Evolutionary conservation across 53 echinoderm and acorn worm species (phyloP).

Genomic region (Actinopyga echinites): DNA sequence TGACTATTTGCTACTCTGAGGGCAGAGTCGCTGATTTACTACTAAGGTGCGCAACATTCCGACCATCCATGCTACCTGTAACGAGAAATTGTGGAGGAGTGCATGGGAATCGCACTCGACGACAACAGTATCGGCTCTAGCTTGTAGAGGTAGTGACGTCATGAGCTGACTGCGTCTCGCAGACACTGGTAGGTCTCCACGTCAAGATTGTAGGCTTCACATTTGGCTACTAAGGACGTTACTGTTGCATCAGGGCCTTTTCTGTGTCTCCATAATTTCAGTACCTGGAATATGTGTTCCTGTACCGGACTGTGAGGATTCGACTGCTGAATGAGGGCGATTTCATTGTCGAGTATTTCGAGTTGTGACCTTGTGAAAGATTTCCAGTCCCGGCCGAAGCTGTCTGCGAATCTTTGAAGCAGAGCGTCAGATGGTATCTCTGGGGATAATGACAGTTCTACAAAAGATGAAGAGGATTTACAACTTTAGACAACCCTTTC

Average conservation of each 20-base stretch:
- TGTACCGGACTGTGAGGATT: not conserved
- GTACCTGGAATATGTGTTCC: slow-evolving; percentile 18
- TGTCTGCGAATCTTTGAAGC: not conserved
- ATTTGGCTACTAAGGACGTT: not conserved
- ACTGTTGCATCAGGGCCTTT: not conserved
- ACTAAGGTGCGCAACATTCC: too few relatives aligned
- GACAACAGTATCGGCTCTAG: too few relatives aligned
- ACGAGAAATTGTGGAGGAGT: too few relatives aligned
- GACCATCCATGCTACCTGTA: too few relatives aligned
- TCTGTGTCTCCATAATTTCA: slow-evolving; percentile 22
- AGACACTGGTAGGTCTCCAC: not conserved
- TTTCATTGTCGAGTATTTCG: not conserved
- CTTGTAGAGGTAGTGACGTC: too few relatives aligned
- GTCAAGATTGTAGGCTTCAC: slow-evolving; percentile 3
- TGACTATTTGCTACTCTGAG: too few relatives aligned
- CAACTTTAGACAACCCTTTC: too few relatives aligned
- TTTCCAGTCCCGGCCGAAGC: slow-evolving; percentile 4
- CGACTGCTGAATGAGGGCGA: slow-evolving; percentile 19
- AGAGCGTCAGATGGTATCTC: not conserved
- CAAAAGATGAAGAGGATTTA: not conserved
- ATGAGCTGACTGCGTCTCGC: too few relatives aligned
- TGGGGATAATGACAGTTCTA: not conserved
- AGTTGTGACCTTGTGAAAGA: slow-evolving; percentile 5
- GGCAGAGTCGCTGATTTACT: too few relatives aligned
- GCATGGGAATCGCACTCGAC: too few relatives aligned